These are phyloP conservation scores for Chaetodon trifascialis DNA, from an alignment of 2,113 vertebrate species.

Conservation along the genomic window DNA sequence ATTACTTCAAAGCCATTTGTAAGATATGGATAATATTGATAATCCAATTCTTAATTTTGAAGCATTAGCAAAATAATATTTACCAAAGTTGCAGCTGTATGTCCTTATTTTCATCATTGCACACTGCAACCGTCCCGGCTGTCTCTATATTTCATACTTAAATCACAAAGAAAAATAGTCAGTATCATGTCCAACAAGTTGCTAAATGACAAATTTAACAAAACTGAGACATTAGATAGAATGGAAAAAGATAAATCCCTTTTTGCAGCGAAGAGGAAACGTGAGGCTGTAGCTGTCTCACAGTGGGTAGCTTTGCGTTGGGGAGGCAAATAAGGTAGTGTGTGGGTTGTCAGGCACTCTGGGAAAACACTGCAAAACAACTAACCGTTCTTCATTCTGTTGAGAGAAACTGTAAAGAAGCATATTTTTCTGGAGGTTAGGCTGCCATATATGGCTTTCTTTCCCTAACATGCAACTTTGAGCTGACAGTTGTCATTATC, in stretches of 20 bases:
- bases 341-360: conserved; percentile 21
- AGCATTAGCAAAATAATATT: not conserved
- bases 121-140: not conserved
- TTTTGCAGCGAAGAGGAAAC: not conserved
- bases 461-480: conserved; percentile 23
- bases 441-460: conserved; percentile 2
- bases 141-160: not conserved
- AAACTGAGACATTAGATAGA: not conserved
- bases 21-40: not conserved
- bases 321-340: conserved; percentile 27
- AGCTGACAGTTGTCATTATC: conserved; percentile 45
- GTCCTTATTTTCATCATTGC: not conserved
- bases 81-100: not conserved
- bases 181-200: not conserved
- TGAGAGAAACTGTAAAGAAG: conserved; percentile 15
- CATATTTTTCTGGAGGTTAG: conserved; percentile 15
- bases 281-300: not conserved
- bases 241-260: not conserved
- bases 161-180: not conserved
- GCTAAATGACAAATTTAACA: not conserved
- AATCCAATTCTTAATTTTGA: not conserved
- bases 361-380: conserved; percentile 20
- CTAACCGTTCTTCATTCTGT: not conserved
- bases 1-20: not conserved
- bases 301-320: not conserved